These are phyloP conservation scores for Todus mexicanus DNA, from an alignment of 2,797 vertebrate species.

Conservation along the genomic window DNA sequence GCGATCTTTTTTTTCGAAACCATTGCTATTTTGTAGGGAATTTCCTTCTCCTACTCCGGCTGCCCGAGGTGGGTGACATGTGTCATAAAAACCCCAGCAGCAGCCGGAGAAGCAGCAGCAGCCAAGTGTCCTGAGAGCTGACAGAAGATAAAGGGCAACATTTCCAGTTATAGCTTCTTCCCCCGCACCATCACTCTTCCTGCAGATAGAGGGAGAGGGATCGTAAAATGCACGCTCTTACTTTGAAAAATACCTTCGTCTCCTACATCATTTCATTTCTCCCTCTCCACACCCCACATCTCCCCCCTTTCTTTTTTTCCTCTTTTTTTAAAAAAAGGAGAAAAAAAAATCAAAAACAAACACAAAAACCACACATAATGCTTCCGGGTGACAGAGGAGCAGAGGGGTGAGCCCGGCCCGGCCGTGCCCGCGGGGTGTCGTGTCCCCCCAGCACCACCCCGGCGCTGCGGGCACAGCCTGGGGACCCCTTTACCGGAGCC, in stretches of 20 bases:
- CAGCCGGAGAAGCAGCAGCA: constrained; percentile 50
- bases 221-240: constrained; percentile 45
- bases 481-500: too few relatives aligned
- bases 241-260: constrained; percentile 42
- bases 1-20: constrained; percentile 82
- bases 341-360: too few relatives aligned
- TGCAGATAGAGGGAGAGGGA: constrained; percentile 49
- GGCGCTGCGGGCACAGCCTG: too few relatives aligned
- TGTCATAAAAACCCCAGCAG: constrained; percentile 76
- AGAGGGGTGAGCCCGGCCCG: too few relatives aligned
- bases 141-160: constrained; percentile 77
- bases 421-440: too few relatives aligned
- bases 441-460: too few relatives aligned
- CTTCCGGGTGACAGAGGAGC: too few relatives aligned
- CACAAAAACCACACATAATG: too few relatives aligned
- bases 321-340: too few relatives aligned
- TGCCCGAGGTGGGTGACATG: constrained; percentile 74
- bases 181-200: constrained; percentile 52
- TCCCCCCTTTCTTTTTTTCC: too few relatives aligned
- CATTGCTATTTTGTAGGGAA: constrained; percentile 82
- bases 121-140: constrained; percentile 70
- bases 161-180: constrained; percentile 72
- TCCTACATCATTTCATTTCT: not conserved
- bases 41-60: constrained; percentile 72
- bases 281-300: too few relatives aligned